Percentiles rank a stretch among this genome's conserved stretches.
These are phyloP conservation scores for Loriculus beryllinus DNA, from an alignment of 2,797 vertebrate species.

Conservation along the genomic window DNA sequence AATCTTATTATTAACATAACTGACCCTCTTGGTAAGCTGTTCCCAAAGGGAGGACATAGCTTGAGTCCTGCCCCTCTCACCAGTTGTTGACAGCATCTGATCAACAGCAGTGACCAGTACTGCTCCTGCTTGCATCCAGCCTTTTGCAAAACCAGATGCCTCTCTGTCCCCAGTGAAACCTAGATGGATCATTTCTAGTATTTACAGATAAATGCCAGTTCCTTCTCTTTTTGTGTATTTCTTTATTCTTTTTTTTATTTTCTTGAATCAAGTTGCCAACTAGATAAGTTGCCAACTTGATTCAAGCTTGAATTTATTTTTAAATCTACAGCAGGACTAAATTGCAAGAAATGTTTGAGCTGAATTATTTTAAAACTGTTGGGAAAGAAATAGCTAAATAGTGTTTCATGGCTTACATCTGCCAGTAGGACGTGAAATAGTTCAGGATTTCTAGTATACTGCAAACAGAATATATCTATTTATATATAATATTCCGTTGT, in stretches of 20 bases:
- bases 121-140: background rate
- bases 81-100: background rate
- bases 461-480: background rate
- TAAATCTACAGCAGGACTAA: background rate
- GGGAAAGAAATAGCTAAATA: background rate
- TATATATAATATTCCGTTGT: background rate
- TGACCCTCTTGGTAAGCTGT: background rate
- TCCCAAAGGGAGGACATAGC: background rate
- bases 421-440: background rate
- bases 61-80: background rate
- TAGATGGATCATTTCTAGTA: background rate
- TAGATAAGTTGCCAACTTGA: too few relatives aligned
- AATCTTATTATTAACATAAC: background rate
- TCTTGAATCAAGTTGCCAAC: background rate
- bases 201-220: background rate
- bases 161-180: background rate
- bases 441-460: background rate
- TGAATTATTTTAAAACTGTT: background rate
- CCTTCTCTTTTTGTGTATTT: background rate
- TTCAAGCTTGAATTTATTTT: background rate
- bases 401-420: background rate
- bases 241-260: background rate
- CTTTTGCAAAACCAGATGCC: background rate
- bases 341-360: background rate
- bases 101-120: background rate